A percentile compares a stretch with the other conserved stretches of the same genome.
phyloP scores from a whole-genome alignment of 2,888 invertebrate species.

The Kuschelorhynchus macadamiae region DNA sequence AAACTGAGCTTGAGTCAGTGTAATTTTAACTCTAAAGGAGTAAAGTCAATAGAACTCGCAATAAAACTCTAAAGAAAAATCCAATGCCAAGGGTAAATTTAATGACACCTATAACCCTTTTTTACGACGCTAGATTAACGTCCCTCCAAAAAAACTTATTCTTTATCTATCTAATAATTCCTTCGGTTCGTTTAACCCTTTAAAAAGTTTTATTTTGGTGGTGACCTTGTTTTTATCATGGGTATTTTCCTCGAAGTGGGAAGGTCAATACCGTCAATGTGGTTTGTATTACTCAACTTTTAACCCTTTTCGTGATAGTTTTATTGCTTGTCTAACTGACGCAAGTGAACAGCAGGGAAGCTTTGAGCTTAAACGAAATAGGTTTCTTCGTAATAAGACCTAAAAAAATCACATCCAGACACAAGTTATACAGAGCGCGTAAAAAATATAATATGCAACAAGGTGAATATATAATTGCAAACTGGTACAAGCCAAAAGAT shows the following conservation, averaged over 20 bases:
- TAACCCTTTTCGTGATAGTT: slow-evolving; percentile 35
- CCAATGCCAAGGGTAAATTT: slow-evolving; percentile 29
- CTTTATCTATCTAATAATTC: slow-evolving; percentile 17
- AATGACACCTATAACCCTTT: slow-evolving; percentile 33
- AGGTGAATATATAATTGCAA: too few relatives aligned
- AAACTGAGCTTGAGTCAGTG: background rate
- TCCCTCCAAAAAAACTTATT: slow-evolving; percentile 5
- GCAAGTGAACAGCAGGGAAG: slow-evolving; percentile 35
- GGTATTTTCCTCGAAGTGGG: slow-evolving; percentile 1
- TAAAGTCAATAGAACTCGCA: slow-evolving; percentile 8
- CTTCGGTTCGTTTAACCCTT: slow-evolving; percentile 4
- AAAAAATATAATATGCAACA: too few relatives aligned
- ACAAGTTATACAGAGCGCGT: too few relatives aligned
- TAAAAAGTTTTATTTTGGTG: background rate
- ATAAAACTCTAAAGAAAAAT: slow-evolving; percentile 8
- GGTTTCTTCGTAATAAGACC: slow-evolving; percentile 17
- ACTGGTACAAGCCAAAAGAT: too few relatives aligned
- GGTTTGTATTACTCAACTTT: slow-evolving; percentile 43
- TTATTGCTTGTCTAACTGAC: slow-evolving; percentile 32
- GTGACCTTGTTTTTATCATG: slow-evolving; percentile 18
- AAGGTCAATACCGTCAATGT: slow-evolving; percentile 13
- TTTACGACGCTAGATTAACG: slow-evolving; percentile 9
- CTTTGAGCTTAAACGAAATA: slow-evolving; percentile 27
- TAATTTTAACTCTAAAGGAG: background rate
- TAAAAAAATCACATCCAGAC: too few relatives aligned